phyloP scores from a whole-genome alignment of 2,888 invertebrate species.

The Melinopterus prodromus region DNA sequence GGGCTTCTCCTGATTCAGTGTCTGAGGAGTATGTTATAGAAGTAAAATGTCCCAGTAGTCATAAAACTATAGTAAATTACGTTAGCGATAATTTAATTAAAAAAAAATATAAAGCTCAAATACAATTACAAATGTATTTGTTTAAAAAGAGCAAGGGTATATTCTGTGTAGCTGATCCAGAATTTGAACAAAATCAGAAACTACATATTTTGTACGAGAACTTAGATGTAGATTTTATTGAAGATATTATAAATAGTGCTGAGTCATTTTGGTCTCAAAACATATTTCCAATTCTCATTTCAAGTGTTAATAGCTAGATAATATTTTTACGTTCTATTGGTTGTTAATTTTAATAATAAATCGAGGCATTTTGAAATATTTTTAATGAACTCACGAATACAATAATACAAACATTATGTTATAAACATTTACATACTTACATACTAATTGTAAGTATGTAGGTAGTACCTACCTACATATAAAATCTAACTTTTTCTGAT shows the following conservation, averaged over 20 bases:
- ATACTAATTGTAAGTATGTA: too few relatives aligned
- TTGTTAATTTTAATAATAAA: too few relatives aligned
- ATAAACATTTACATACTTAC: too few relatives aligned
- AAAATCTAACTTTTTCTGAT: too few relatives aligned
- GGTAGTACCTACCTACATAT: too few relatives aligned
- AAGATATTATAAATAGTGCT: not conserved
- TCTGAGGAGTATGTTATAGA: conserved; percentile 39
- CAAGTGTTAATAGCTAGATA: too few relatives aligned
- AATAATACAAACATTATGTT: too few relatives aligned
- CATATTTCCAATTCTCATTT: conserved; percentile 8
- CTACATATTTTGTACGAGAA: not conserved
- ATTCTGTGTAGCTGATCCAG: conserved; percentile 42
- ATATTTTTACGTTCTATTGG: too few relatives aligned
- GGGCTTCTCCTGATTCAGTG: too few relatives aligned
- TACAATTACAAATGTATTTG: conserved; percentile 41
- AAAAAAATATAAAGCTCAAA: conserved; percentile 38
- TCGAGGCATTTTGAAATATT: too few relatives aligned
- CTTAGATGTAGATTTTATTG: conserved; percentile 15
- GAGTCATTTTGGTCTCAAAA: not conserved
- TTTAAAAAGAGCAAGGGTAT: conserved; percentile 32
- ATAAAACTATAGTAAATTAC: conserved; percentile 39
- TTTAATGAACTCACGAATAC: too few relatives aligned
- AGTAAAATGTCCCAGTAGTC: conserved; percentile 46
- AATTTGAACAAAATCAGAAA: conserved; percentile 35
- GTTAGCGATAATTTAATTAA: conserved; percentile 36